Base-by-base conservation (phyloP, 1,140 invertebrate genomes). In the Phortica variegata region DNA sequence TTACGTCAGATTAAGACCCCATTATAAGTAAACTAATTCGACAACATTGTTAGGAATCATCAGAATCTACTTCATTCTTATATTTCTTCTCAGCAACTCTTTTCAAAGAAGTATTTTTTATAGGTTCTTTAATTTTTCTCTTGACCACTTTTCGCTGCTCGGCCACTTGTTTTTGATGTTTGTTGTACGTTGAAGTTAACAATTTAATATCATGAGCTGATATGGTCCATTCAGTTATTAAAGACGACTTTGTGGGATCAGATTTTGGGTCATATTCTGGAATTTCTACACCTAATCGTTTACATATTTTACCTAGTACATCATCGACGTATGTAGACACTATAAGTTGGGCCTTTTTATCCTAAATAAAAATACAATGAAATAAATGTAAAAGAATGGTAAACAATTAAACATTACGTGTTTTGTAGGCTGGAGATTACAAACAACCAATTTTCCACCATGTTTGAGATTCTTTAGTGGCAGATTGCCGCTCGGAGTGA, bases 401-500 rank as follows among this genome's bases (percentile, higher is more conserved):
- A 20, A 20, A 44, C 23, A 21, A 42, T 18, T 6, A 7, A 29
- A 45, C 79, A 82, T 83, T 82, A 93, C 91, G 81, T 95, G 90
- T 84, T 97, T 97, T 13, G 96, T 99, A 31, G 90, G 86, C 78
- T 99, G 97, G 21, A 99, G 80, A 79, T 99, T 99, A 43, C 96
- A 90, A 62, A 98, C 94, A 5, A 95, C 93, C 37, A 99, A 77
- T 78, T 89, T 90, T 39, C 93, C 87, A 34, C 87, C 87, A 74
- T 89, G 90, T 73, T 93, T 93, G 60, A 94, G 90, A 18, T 89
- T 89, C 50, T 87, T 83, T 15, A 97, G 75, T 21, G 97, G 97
- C 52, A 99, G 79, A 77, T 94, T 94, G 23, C 94, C 95, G 79
- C 93, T 95, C 40, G 97, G 97, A 60, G 95, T 84, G 60, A 99